phyloP scores from a whole-genome alignment of 2,113 vertebrate species.

The Noturus placidus region DNA sequence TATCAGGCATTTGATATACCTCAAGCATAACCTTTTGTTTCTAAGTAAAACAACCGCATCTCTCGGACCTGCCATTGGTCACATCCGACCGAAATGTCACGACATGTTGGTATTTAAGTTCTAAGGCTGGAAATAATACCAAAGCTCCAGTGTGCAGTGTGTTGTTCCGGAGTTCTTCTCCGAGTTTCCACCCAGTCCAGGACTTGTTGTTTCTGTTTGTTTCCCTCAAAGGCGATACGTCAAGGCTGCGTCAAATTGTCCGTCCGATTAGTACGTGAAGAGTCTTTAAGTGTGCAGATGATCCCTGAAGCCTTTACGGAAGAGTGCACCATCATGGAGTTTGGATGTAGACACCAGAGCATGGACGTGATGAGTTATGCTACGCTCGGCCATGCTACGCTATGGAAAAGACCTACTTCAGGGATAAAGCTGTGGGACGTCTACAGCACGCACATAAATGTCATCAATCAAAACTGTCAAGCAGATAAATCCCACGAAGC shows the following conservation, averaged over 20 bases:
- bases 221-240: too few species aligned
- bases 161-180: neutral
- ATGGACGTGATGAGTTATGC: neutral
- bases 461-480: neutral
- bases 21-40: neutral
- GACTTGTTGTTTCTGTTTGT: neutral
- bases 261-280: neutral
- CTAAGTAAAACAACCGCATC: neutral
- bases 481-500: neutral
- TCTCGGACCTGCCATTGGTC: slow-evolving; percentile 30
- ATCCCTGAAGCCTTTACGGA: neutral
- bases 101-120: neutral
- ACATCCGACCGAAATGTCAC: slow-evolving; percentile 12
- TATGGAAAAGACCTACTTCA: neutral
- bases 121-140: neutral
- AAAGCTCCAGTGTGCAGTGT: neutral
- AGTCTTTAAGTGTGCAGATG: neutral
- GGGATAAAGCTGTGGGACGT: neutral
- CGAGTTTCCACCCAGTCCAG: too few species aligned
- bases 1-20: neutral
- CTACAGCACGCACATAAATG: neutral
- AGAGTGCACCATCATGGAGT: neutral
- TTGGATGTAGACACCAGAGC: neutral
- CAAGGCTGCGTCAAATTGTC: neutral
- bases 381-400: neutral